Evolutionary conservation across 2,113 vertebrate species (phyloP), one percentile per base, ranked within the genome.

Genomic region (Siniperca knerii): DNA sequence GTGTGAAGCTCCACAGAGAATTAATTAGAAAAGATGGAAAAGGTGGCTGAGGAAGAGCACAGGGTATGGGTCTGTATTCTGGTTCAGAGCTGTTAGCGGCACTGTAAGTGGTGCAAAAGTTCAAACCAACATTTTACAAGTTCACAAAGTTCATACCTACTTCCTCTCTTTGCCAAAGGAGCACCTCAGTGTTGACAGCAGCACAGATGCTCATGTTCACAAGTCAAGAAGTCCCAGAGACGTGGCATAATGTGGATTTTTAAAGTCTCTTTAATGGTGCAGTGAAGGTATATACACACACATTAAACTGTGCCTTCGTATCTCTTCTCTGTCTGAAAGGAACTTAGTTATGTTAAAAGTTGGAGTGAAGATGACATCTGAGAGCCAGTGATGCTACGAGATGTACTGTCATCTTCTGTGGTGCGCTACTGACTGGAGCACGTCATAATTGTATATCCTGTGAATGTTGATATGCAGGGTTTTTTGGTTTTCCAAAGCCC

Each of bases 21-120:
- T 91, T 92, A 89, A 94, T 94, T 92, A 93, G 78, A 73, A 91
- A 81, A 87, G 85, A 91, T 90, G 83, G 86, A 87, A 90, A 93
- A 87, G 85, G 89, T 90, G 89, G 83, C 90, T 21, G 71, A 65
- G 75, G 69, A 89, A 75, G 85, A 70, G 81, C 67, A 42, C 44
- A 40, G 79, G 81, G 64, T 78, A 33, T 1, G 60, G 11, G 48
- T 82, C 61, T 76, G 76, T n/a, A 77, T 78, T 84, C 79, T 76
- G 82, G 68, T 84, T 82, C 79, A 75, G 75, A 83, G 83, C 88
- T 73, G 68, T 92, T 88, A 88, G 72, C 57, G 8, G 68, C 2
- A 2, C 74, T 81, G 16, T 23, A 75, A 91, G 80, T 80, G 77
- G 85, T 85, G 81, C 79, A 87, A 82, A 91, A 90, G 94, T 93